Conservation (phyloP, 2,113 vertebrate genomes). For the Brachirus orientalis region DNA sequence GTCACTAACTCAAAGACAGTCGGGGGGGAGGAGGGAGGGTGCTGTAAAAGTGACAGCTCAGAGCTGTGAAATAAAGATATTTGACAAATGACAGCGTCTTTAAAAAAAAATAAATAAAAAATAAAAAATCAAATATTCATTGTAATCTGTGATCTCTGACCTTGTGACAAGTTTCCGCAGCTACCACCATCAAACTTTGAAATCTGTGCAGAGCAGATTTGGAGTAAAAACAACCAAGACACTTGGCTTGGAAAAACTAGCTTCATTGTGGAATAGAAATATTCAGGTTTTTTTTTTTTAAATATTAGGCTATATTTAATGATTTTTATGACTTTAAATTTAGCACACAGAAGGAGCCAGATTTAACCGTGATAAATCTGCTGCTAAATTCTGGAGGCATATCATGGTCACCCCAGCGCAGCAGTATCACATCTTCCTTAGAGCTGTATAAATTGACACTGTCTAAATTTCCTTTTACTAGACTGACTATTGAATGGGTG, state of each 20-base stretch:
- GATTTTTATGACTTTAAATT: slow-evolving; percentile 44
- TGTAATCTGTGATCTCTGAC: slow-evolving; percentile 68
- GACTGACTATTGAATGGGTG: slow-evolving; percentile 69
- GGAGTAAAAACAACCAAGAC: slow-evolving; percentile 1
- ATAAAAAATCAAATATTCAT: slow-evolving; percentile 60
- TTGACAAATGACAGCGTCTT: slow-evolving; percentile 73
- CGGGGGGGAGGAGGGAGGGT: not conserved
- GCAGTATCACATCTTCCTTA: slow-evolving; percentile 60
- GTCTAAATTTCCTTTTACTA: slow-evolving; percentile 75
- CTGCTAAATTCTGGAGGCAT: slow-evolving; percentile 56
- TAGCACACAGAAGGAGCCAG: slow-evolving; percentile 29
- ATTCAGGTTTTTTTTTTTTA: slow-evolving; percentile 9
- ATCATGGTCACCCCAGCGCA: slow-evolving; percentile 38
- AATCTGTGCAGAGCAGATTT: slow-evolving; percentile 9
- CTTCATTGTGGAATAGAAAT: not conserved
- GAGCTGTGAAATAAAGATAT: slow-evolving; percentile 62
- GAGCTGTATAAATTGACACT: slow-evolving; percentile 75
- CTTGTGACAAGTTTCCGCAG: slow-evolving; percentile 35
- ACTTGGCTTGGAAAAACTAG: not conserved
- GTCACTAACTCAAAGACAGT: slow-evolving; percentile 74
- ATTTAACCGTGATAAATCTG: slow-evolving; percentile 32
- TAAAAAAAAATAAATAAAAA: not conserved
- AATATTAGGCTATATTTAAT: slow-evolving; percentile 56
- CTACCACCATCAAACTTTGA: slow-evolving; percentile 55
- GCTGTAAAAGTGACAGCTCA: slow-evolving; percentile 70